phyloP scores from a whole-genome alignment of 2,888 invertebrate genomes.

The Troides oblongomaculatus region DNA sequence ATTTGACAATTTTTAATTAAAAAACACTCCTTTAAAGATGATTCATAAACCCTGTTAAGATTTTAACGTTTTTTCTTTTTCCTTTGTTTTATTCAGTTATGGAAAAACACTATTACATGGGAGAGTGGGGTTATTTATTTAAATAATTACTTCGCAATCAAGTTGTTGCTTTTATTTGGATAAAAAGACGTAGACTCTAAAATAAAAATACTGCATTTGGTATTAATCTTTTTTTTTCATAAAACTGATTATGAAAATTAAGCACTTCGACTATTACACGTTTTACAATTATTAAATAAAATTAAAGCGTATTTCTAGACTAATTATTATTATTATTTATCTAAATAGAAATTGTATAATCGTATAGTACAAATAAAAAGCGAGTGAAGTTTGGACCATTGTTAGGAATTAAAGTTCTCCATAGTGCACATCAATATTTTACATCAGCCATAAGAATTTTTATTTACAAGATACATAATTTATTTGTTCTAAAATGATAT shows the following conservation, averaged over 20 bases:
- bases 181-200: conserved; percentile 78
- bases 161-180: conserved; percentile 77
- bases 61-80: too few species aligned
- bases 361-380: conserved; percentile 78
- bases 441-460: conserved; percentile 69
- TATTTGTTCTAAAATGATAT: conserved; percentile 66
- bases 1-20: too few species aligned
- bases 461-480: conserved; percentile 71
- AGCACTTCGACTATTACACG: conserved; percentile 76
- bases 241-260: conserved; percentile 77
- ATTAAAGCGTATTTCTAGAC: conserved; percentile 73
- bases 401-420: conserved; percentile 78
- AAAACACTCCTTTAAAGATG: too few species aligned
- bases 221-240: conserved; percentile 72
- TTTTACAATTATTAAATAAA: conserved; percentile 72
- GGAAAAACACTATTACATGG: too few species aligned
- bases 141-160: conserved; percentile 45
- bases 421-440: conserved; percentile 70
- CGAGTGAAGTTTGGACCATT: conserved; percentile 79
- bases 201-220: conserved; percentile 80
- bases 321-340: conserved; percentile 60
- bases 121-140: background rate
- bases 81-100: too few species aligned
- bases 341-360: conserved; percentile 77
- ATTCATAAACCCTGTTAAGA: too few species aligned